Evolutionary conservation across 1,140 invertebrate species (phyloP).

Genomic region (Mycetomoellerius zeteki): DNA sequence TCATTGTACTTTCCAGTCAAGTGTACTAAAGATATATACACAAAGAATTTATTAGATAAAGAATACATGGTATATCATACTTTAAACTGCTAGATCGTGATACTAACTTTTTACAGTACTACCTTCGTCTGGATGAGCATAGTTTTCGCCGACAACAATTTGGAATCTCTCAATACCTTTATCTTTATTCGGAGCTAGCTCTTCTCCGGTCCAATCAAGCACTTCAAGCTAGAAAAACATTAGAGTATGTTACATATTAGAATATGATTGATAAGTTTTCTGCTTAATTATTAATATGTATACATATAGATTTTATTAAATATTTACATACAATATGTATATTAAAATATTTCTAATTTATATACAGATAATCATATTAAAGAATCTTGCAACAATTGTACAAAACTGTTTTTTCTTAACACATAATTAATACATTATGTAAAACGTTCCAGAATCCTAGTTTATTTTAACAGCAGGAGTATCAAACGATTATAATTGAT

Average conservation of each 20-base stretch:
- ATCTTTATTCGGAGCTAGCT: conserved; percentile 94
- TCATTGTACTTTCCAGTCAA: conserved; percentile 91
- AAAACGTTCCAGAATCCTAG: too few relatives aligned
- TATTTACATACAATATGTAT: neutral
- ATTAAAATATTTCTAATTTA: neutral
- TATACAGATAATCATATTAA: neutral
- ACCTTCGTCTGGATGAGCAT: conserved; percentile 92
- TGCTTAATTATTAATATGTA: neutral
- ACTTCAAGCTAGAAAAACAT: conserved; percentile 91
- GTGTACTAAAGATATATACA: conserved; percentile 90
- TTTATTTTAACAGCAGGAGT: neutral
- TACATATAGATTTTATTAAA: neutral
- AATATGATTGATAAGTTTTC: neutral
- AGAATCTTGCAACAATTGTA: too few relatives aligned
- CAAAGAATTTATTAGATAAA: conserved; percentile 30
- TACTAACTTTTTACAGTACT: conserved; percentile 90
- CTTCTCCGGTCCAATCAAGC: conserved; percentile 94
- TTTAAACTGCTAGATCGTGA: neutral
- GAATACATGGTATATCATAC: neutral
- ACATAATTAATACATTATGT: too few relatives aligned
- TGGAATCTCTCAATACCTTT: conserved; percentile 93
- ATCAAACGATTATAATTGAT: too few relatives aligned
- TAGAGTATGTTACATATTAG: neutral
- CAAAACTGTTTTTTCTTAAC: too few relatives aligned
- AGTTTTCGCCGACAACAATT: conserved; percentile 89